Base-by-base conservation (phyloP, 2,797 vertebrate genomes). In the Syngnathus acus region DNA sequence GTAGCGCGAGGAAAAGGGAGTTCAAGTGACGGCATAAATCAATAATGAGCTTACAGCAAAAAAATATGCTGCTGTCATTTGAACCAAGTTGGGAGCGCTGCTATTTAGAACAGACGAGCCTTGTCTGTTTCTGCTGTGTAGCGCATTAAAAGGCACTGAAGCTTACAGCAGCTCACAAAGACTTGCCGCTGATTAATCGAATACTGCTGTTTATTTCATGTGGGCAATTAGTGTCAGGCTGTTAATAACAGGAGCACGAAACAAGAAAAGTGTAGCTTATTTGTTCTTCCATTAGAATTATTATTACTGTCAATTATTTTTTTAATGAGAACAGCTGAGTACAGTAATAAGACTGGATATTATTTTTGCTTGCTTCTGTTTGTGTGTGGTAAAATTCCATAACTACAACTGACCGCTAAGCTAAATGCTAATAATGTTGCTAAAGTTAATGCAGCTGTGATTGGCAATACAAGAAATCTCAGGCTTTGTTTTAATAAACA, bases 11-110 rank as follows among this genome's bases (percentile, higher is more conserved):
- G 14, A 62, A 62, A 16, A 40, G 59, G 19, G 39, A 61, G 10
- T 11, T 59, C 6, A 37, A 21, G 9, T 60, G 58, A 60, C 21
- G 58, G 39, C 42, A 45, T 11, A 45, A 45, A 26, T 62, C 60
- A 16, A 62, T 62, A 43, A 61, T 23, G 60, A 45, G 40, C 13
- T 61, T 62, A 9, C 60, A 61, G 59, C 59, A 61, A 42, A 13
- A 8, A 54, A 10, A 61, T 43, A 45, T 26, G 39, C 21, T 45
- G 21, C 37, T 62, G 60, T 62, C 21, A 45, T 62, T 26, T 16
- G 60, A 62, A 45, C 11, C 19, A 7, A 16, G 42, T 26, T 45
- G 45, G 42, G 21, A 45, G 9, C 40, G 21, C 60, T 23, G n/a
- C n/a, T 23, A 43, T 62, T 62, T 43, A 42, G 60, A 45, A 62